Evolutionary conservation across 2,797 vertebrate species (phyloP).

Genomic region (Amblyopsis hoosieri): DNA sequence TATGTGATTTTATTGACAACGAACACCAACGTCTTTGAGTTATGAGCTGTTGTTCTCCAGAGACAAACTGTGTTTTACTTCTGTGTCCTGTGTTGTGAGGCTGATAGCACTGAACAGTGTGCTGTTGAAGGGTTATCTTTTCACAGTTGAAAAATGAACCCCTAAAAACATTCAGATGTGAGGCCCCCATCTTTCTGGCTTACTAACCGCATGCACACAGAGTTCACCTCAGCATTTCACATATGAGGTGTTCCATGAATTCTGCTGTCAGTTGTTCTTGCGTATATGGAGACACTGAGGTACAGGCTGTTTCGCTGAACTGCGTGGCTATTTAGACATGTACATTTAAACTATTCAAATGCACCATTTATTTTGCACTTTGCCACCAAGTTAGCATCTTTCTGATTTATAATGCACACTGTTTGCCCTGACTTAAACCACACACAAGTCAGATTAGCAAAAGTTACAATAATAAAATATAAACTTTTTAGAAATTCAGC

Average conservation of each 20-base stretch:
- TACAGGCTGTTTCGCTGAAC: too few relatives aligned
- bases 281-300: too few relatives aligned
- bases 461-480: too few relatives aligned
- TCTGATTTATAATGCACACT: too few relatives aligned
- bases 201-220: conserved; percentile 29
- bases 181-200: conserved; percentile 40
- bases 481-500: too few relatives aligned
- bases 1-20: conserved; percentile 67
- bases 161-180: conserved; percentile 45
- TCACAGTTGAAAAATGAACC: conserved; percentile 71
- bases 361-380: not conserved
- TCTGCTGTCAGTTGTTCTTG: not conserved
- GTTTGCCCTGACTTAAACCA: too few relatives aligned
- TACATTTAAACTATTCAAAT: too few relatives aligned
- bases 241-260: conserved; percentile 1
- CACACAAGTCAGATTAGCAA: too few relatives aligned
- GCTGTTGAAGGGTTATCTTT: conserved; percentile 61
- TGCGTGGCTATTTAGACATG: too few relatives aligned
- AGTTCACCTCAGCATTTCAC: not conserved
- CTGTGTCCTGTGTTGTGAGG: conserved; percentile 49
- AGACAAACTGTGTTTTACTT: conserved; percentile 48
- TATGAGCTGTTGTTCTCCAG: conserved; percentile 60
- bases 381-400: not conserved
- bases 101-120: conserved; percentile 54
- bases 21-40: conserved; percentile 66